Base-by-base conservation (phyloP, 2,888 invertebrate genomes). In the Parnassius glacialis region DNA sequence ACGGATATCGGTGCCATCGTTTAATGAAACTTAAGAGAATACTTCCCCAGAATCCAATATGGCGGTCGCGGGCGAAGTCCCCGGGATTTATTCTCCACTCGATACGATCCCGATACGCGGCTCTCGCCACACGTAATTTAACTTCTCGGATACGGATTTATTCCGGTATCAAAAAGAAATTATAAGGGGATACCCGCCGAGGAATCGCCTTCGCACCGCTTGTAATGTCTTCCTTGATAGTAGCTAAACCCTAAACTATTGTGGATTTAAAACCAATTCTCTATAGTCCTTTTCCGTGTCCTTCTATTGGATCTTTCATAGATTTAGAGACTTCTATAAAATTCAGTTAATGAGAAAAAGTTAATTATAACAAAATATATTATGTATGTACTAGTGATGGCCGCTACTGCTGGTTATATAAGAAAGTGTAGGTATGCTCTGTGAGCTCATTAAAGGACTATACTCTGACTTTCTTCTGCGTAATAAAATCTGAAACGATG, bases 11-110 rank as follows among this genome's bases (percentile, higher is more conserved):
- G 76, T 72, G 70, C 76, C 74, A 87, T 88, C 89, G 83, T 81
- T 89, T 90, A 90, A 90, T 90, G 90, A 90, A 90, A 88, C 87
- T 90, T 84, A 87, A 87, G 88, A 86, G 87, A 85, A 85, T 84
- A 85, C 85, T 84, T 81, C 78, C 75, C 74, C 73, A 81, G 79
- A 81, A 87, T 87, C 90, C 87, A 85, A 88, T 76, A 87, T 83
- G 85, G 84, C 84, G 76, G 77, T 73, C 69, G 70, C 72, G 70
- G 73, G 76, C 80, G 76, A 75, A 81, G 70, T 69, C 74, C 73
- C 68, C 68, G 68, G 79, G 89, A 89, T 90, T 90, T 90, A 90
- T 90, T 78, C 75, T 73, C 75, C 71, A 70, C 72, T 78, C 77
- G 89, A 89, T 89, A 83, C 79, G 74, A 74, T 86, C 86, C 75